Evolutionary conservation across 2,888 invertebrate genomes (phyloP).

Genomic region (Drosophila ochracea): DNA sequence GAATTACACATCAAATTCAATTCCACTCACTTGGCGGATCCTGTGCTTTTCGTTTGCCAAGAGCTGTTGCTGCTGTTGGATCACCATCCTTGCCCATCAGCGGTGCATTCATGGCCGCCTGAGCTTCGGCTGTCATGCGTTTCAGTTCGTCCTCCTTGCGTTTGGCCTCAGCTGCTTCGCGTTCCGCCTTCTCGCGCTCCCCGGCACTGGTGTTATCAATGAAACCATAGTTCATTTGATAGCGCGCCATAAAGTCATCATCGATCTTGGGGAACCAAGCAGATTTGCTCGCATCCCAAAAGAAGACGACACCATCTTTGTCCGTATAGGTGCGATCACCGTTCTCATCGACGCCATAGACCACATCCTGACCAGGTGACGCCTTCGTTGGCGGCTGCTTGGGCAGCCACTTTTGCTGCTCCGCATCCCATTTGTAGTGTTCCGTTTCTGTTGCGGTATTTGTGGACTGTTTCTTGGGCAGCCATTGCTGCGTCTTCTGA

Average conservation of each 20-base stretch:
- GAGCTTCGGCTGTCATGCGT: constrained; percentile 77
- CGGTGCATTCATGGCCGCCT: constrained; percentile 65
- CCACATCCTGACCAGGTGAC: constrained; percentile 61
- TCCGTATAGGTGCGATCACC: constrained; percentile 93
- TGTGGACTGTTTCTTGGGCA: constrained; percentile 78
- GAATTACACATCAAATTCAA: neutral
- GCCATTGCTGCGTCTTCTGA: constrained; percentile 86
- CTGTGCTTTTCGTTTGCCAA: constrained; percentile 86
- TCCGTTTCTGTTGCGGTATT: constrained; percentile 83
- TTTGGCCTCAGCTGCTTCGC: constrained; percentile 61
- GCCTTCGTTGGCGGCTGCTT: constrained; percentile 48
- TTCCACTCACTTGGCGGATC: constrained; percentile 85
- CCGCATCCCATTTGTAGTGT: constrained; percentile 87
- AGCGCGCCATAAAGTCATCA: constrained; percentile 97
- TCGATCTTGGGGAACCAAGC: constrained; percentile 99
- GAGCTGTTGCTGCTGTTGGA: constrained; percentile 18
- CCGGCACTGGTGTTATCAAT: constrained; percentile 87
- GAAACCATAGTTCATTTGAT: constrained; percentile 98
- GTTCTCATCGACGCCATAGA: constrained; percentile 91
- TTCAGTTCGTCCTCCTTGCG: constrained; percentile 73
- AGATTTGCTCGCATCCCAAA: constrained; percentile 95
- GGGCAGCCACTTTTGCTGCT: constrained; percentile 87
- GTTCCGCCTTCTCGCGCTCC: constrained; percentile 66
- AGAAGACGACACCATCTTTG: constrained; percentile 94
- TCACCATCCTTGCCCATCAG: constrained; percentile 7